Evolutionary conservation across 2,888 invertebrate genomes (phyloP).

Genomic region (Dynastes hyllus): DNA sequence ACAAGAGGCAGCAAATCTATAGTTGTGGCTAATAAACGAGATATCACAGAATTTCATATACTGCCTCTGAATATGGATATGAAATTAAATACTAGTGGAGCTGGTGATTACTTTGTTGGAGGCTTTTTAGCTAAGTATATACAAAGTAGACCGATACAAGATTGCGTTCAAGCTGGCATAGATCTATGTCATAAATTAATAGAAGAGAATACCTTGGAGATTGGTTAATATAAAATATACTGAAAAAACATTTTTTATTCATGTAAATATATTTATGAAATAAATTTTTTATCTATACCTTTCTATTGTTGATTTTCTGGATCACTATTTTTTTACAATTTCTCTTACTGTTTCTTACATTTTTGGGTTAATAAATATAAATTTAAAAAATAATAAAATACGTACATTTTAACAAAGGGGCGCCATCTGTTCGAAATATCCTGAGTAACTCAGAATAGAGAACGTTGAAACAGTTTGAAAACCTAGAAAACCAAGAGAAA

Average conservation of each 20-base stretch:
- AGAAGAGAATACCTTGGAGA: conserved; percentile 57
- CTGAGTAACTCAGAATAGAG: too few species aligned
- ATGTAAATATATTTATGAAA: background rate
- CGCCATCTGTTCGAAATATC: too few species aligned
- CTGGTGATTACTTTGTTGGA: conserved; percentile 63
- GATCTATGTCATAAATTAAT: conserved; percentile 54
- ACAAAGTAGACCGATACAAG: conserved; percentile 49
- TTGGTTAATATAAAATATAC: conserved; percentile 32
- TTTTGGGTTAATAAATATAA: too few species aligned
- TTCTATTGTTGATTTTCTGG: too few species aligned
- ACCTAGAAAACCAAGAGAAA: too few species aligned
- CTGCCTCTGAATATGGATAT: conserved; percentile 48
- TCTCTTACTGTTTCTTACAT: too few species aligned
- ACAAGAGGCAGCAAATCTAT: conserved; percentile 60
- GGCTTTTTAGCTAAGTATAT: conserved; percentile 59
- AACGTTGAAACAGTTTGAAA: too few species aligned
- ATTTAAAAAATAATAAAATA: too few species aligned
- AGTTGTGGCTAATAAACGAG: conserved; percentile 42
- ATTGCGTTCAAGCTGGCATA: conserved; percentile 57
- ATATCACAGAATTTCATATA: conserved; percentile 53
- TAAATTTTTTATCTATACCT: background rate
- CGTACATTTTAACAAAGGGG: too few species aligned
- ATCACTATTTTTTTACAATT: too few species aligned
- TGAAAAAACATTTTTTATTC: background rate
- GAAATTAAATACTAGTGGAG: conserved; percentile 61